Percentiles rank a stretch among this genome's conserved stretches.
These are phyloP conservation scores for Grapholita molesta DNA, from an alignment of 1,140 invertebrate genomes.

Conservation along the genomic window DNA sequence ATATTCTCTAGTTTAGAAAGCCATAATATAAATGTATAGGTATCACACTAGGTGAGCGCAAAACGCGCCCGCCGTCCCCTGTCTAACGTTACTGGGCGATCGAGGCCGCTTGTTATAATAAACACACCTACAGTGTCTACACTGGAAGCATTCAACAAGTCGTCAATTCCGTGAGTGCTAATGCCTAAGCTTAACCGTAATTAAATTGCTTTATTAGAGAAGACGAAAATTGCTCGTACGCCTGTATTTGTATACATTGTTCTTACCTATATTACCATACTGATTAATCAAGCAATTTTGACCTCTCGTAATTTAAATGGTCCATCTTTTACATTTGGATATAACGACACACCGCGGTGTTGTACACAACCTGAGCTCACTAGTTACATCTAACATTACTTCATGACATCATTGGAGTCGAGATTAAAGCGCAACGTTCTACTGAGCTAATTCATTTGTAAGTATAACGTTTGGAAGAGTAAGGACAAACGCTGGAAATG, in stretches of 20 bases:
- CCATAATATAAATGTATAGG: slow-evolving; percentile 7
- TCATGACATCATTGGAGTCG: slow-evolving; percentile 8
- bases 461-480: slow-evolving; percentile 38
- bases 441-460: slow-evolving; percentile 6
- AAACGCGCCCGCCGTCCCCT: background rate
- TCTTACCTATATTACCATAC: slow-evolving; percentile 7
- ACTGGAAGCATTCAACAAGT: slow-evolving; percentile 70
- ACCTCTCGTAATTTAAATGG: slow-evolving; percentile 52
- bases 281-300: slow-evolving; percentile 42
- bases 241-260: slow-evolving; percentile 14
- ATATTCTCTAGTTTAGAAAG: slow-evolving; percentile 15
- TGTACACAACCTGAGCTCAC: slow-evolving; percentile 53
- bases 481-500: slow-evolving; percentile 31
- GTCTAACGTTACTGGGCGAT: background rate
- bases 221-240: slow-evolving; percentile 41
- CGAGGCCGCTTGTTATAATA: slow-evolving; percentile 12
- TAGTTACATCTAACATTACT: slow-evolving; percentile 29
- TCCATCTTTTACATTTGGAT: slow-evolving; percentile 74
- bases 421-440: slow-evolving; percentile 11
- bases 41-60: background rate
- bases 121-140: slow-evolving; percentile 44
- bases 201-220: slow-evolving; percentile 43
- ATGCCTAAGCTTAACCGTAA: slow-evolving; percentile 54
- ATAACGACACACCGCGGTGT: slow-evolving; percentile 53
- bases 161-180: slow-evolving; percentile 73